Percentiles rank a stretch among this genome's conserved stretches.
Evolutionary conservation across 1,140 invertebrate species (phyloP).

Genomic region (Cyclina sinensis): DNA sequence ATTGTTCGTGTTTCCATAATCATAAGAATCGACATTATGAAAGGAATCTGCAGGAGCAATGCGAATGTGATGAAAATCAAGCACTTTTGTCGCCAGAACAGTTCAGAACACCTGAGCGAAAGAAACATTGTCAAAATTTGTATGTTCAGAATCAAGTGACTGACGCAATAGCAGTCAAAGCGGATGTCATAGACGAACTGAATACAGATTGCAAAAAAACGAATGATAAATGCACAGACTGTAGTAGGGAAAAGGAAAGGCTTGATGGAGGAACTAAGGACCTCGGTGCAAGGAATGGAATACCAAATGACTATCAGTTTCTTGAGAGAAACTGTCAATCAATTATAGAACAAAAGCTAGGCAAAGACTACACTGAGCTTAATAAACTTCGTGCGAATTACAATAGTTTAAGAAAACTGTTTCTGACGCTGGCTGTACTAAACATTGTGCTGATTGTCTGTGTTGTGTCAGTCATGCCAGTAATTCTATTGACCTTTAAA

Average conservation of each 20-base stretch:
- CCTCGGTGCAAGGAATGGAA: background rate
- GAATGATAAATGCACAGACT: too few species aligned
- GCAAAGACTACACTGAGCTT: background rate
- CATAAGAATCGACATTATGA: too few species aligned
- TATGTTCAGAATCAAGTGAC: too few species aligned
- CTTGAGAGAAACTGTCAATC: background rate
- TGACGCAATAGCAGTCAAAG: too few species aligned
- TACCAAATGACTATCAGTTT: background rate
- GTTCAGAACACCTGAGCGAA: too few species aligned
- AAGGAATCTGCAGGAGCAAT: too few species aligned
- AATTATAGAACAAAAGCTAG: background rate
- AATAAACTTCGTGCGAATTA: background rate
- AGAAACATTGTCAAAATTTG: too few species aligned
- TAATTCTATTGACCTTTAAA: background rate
- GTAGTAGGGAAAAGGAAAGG: background rate
- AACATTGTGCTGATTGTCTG: background rate
- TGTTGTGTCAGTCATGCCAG: background rate
- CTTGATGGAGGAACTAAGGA: background rate
- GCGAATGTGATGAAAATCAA: too few species aligned
- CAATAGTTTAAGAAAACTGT: constrained; percentile 1
- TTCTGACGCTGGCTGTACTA: background rate
- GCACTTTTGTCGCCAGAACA: too few species aligned
- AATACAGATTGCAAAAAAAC: too few species aligned
- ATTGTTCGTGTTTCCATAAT: too few species aligned
- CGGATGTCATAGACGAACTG: too few species aligned